Conservation (phyloP, 1,140 invertebrate species). For the Drosophila pseudoobscura region DNA sequence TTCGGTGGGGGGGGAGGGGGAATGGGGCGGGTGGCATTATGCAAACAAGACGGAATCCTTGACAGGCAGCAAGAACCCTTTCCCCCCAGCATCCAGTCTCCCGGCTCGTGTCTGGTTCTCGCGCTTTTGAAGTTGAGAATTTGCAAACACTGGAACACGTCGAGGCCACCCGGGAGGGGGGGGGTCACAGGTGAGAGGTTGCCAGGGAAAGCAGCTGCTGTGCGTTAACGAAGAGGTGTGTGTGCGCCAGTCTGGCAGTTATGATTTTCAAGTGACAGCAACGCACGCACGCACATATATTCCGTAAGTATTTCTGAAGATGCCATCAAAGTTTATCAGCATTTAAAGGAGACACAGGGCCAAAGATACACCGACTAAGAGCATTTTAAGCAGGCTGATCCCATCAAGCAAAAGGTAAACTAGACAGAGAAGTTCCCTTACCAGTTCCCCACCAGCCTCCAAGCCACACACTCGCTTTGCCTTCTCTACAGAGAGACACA, state of each 20-base stretch:
- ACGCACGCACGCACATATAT: slow-evolving; percentile 5
- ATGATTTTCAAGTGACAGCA: slow-evolving; percentile 38
- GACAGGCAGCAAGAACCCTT: slow-evolving; percentile 26
- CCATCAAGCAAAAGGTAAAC: too few species aligned
- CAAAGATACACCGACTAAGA: too few species aligned
- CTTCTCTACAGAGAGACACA: neutral
- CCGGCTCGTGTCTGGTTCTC: slow-evolving; percentile 24
- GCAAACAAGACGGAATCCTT: slow-evolving; percentile 62
- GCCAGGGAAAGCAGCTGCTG: slow-evolving; percentile 11
- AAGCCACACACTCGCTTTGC: too few species aligned
- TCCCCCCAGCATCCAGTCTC: slow-evolving; percentile 14
- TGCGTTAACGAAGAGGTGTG: neutral
- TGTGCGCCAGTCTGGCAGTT: slow-evolving; percentile 19
- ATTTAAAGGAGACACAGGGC: neutral
- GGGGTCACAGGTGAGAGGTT: neutral
- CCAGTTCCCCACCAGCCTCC: too few species aligned
- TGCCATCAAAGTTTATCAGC: slow-evolving; percentile 1
- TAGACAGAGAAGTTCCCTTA: too few species aligned
- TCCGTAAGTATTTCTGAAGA: slow-evolving; percentile 1
- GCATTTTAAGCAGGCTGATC: too few species aligned
- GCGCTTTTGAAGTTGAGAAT: slow-evolving; percentile 50
- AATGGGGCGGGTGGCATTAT: slow-evolving; percentile 57
- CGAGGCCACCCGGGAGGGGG: neutral
- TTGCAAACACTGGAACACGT: slow-evolving; percentile 39
- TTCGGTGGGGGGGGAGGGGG: neutral